These are phyloP conservation scores for Aphidoletes aphidimyza DNA, from an alignment of 2,888 invertebrate species.

Conservation along the genomic window DNA sequence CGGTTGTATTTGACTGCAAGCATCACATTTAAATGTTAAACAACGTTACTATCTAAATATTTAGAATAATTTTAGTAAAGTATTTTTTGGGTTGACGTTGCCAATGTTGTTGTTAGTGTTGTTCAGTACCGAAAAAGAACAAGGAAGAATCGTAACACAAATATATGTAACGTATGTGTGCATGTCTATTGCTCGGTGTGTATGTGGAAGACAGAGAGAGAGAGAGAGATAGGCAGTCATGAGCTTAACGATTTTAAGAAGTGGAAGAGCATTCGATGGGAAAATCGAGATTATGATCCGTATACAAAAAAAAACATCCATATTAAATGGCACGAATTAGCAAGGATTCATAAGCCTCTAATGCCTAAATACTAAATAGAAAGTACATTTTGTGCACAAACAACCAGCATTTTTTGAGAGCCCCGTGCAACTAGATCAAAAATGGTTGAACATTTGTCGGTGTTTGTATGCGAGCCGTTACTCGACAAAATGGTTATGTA, in stretches of 20 bases:
- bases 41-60: slow-evolving; percentile 18
- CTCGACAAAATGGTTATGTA: background rate
- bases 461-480: too few species aligned
- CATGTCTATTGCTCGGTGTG: too few species aligned
- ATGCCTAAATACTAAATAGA: background rate
- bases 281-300: slow-evolving; percentile 26
- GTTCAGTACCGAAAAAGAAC: background rate
- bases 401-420: background rate
- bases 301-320: background rate
- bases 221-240: background rate
- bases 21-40: slow-evolving; percentile 17
- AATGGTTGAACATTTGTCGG: background rate
- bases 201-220: background rate
- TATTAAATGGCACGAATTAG: background rate
- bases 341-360: slow-evolving; percentile 20
- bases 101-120: background rate
- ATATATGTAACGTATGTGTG: too few species aligned
- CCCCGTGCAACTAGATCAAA: too few species aligned
- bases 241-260: slow-evolving; percentile 1
- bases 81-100: background rate
- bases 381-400: background rate
- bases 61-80: background rate
- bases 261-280: slow-evolving; percentile 1
- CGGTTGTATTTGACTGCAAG: background rate
- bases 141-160: background rate